A percentile compares a stretch with the other conserved stretches of the same genome.
phyloP scores from a whole-genome alignment of 2,113 vertebrate genomes.

The Lagopus muta region DNA sequence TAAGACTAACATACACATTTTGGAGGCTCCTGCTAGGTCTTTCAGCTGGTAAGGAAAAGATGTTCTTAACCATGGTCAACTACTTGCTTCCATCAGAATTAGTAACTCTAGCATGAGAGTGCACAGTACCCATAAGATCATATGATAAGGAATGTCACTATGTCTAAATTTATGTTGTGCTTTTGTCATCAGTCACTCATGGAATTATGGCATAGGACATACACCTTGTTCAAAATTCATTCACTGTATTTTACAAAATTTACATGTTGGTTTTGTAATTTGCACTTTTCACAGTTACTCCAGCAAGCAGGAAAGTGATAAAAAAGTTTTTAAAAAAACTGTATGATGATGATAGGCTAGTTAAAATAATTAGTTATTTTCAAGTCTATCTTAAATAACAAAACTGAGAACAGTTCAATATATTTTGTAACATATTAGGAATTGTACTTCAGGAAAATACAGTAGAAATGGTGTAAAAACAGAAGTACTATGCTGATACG shows the following conservation, averaged over 20 bases:
- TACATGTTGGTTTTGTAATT: neutral
- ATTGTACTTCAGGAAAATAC: slow-evolving; percentile 11
- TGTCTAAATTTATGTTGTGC: neutral
- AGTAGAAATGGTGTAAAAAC: slow-evolving; percentile 10
- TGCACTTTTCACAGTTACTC: neutral
- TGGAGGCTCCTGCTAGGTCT: neutral
- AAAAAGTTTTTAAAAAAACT: neutral
- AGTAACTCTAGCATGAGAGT: neutral
- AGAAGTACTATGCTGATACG: slow-evolving; percentile 28
- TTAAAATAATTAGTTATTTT: neutral
- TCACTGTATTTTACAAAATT: neutral
- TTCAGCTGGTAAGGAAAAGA: neutral
- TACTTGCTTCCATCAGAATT: neutral
- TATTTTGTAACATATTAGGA: slow-evolving; percentile 53
- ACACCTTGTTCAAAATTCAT: neutral
- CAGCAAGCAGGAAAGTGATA: neutral
- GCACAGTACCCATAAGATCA: neutral
- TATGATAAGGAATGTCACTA: fast-evolving
- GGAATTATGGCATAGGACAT: neutral
- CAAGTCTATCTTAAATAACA: neutral
- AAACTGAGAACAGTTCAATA: neutral
- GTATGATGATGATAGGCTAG: neutral
- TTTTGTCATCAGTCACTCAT: neutral
- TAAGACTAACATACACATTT: neutral
- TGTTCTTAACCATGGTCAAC: neutral